Percentiles rank a stretch among this genome's conserved stretches.
phyloP scores from a whole-genome alignment of 2,113 vertebrate species.

The Leptosomus discolor region DNA sequence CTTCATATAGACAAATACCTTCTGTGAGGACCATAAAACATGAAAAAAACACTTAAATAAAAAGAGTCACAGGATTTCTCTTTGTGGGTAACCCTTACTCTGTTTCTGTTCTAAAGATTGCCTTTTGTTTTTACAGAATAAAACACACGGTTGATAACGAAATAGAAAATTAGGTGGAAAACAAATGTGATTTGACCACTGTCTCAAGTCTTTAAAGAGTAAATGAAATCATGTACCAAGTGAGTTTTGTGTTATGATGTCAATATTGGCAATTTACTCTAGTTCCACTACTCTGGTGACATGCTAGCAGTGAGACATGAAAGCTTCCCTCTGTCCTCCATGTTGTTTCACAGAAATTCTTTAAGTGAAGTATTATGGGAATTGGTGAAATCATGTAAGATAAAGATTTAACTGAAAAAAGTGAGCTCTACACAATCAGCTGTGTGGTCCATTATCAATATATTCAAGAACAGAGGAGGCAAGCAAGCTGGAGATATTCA shows the following conservation, averaged over 20 bases:
- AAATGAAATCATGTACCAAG: neutral
- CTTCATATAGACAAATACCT: neutral
- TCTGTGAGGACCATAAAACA: accelerated
- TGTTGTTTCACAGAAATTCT: neutral
- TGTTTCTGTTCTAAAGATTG: neutral
- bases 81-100: neutral
- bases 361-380: neutral
- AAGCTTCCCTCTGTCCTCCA: accelerated
- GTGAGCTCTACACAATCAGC: neutral
- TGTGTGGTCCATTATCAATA: neutral
- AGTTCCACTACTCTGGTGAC: neutral
- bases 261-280: neutral
- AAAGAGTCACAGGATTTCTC: neutral
- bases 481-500: neutral
- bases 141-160: neutral
- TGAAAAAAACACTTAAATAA: neutral
- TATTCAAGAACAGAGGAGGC: neutral
- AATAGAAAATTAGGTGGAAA: neutral
- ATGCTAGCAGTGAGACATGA: neutral
- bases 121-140: neutral
- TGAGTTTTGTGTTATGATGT: neutral
- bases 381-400: neutral
- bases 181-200: neutral
- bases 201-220: neutral
- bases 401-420: neutral